phyloP scores from a whole-genome alignment of 92 coral and sea anemone genomes.

The Parazoanthus darwini region DNA sequence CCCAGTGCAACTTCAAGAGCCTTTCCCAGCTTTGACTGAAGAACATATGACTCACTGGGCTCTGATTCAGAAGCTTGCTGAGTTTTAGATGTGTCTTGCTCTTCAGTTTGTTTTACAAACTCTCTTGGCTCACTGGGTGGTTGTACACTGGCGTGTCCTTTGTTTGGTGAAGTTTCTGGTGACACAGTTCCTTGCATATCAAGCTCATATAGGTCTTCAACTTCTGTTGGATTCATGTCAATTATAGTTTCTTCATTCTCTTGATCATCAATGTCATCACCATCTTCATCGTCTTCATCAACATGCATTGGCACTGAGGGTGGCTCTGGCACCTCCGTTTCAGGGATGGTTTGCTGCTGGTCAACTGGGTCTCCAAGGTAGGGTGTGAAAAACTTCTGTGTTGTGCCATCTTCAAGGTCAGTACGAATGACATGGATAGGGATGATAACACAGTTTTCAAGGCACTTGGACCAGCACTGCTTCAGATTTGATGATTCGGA shows the following conservation, averaged over 20 bases:
- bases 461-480: slow-evolving; percentile 27
- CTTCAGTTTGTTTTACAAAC: too few relatives aligned
- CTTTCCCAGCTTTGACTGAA: too few relatives aligned
- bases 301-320: slow-evolving; percentile 15
- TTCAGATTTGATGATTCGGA: slow-evolving; percentile 28
- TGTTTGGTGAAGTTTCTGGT: background rate
- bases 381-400: slow-evolving; percentile 12
- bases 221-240: slow-evolving; percentile 36
- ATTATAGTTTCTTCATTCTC: slow-evolving; percentile 31
- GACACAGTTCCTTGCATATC: slow-evolving; percentile 15
- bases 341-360: slow-evolving; percentile 2
- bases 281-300: too few relatives aligned
- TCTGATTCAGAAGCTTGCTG: too few relatives aligned
- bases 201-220: slow-evolving; percentile 20
- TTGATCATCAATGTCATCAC: background rate
- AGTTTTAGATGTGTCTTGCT: too few relatives aligned
- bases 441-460: slow-evolving; percentile 15
- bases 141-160: background rate
- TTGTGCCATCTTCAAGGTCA: slow-evolving; percentile 40
- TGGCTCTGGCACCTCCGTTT: slow-evolving; percentile 2
- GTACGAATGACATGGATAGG: slow-evolving; percentile 34
- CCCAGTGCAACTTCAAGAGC: slow-evolving; percentile 11
- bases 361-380: slow-evolving; percentile 29
- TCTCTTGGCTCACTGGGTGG: too few relatives aligned
- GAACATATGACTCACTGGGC: too few relatives aligned